Evolutionary conservation across 2,888 invertebrate genomes (phyloP).

Genomic region (Neoascia interrupta): DNA sequence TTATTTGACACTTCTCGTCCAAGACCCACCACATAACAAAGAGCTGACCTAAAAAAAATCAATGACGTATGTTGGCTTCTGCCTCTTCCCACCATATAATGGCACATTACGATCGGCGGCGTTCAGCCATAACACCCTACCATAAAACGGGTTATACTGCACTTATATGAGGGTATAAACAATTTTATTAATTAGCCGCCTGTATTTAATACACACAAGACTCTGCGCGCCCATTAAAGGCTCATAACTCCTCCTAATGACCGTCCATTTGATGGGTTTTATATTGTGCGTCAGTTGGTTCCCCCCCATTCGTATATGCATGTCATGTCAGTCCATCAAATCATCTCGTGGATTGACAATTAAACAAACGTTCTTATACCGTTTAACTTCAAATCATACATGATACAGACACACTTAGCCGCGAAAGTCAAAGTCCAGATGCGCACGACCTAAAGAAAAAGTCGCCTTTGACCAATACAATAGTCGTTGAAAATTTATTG

Average conservation of each 20-base stretch:
- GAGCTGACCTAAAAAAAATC: not conserved
- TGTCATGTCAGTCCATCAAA: slow-evolving; percentile 43
- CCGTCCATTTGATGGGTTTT: not conserved
- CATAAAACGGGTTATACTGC: slow-evolving; percentile 60
- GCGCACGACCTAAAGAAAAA: not conserved
- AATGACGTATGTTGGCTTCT: slow-evolving; percentile 53
- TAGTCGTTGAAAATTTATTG: slow-evolving; percentile 41
- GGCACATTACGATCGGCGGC: slow-evolving; percentile 21
- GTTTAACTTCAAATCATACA: too few relatives aligned
- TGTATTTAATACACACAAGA: slow-evolving; percentile 8
- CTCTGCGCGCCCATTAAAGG: not conserved
- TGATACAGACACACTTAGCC: not conserved
- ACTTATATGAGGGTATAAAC: slow-evolving; percentile 63
- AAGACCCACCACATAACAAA: slow-evolving; percentile 5
- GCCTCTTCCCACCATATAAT: slow-evolving; percentile 23
- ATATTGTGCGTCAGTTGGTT: not conserved
- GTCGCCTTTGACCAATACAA: slow-evolving; percentile 3
- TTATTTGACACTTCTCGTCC: slow-evolving; percentile 20
- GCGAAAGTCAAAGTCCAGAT: slow-evolving; percentile 27
- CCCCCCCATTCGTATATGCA: too few relatives aligned
- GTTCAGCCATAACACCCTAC: slow-evolving; percentile 50
- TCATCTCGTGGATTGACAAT: slow-evolving; percentile 37
- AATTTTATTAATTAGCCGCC: slow-evolving; percentile 61
- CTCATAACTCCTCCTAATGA: slow-evolving; percentile 31
- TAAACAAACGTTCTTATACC: slow-evolving; percentile 32